These are phyloP conservation scores for Motacilla alba DNA, from an alignment of 2,113 vertebrate genomes.

Conservation along the genomic window DNA sequence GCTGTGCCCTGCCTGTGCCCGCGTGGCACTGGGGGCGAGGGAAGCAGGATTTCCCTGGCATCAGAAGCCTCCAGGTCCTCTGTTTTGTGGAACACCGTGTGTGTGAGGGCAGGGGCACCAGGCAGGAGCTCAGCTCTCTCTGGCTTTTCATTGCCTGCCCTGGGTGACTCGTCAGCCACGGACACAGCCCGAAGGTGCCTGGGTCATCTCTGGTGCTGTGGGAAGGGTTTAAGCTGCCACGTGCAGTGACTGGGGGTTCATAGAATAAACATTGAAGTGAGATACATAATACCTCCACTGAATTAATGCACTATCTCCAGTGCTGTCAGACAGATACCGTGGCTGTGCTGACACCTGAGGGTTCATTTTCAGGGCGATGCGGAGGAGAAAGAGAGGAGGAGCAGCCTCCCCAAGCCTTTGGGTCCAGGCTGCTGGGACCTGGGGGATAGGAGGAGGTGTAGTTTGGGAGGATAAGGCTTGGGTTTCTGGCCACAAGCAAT, in stretches of 20 bases:
- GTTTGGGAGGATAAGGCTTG: neutral
- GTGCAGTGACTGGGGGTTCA: neutral
- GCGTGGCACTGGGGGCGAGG: fast-evolving
- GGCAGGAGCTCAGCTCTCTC: fast-evolving
- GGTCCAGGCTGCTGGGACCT: neutral
- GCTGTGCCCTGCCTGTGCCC: neutral
- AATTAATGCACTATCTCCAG: neutral
- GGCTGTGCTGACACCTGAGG: neutral
- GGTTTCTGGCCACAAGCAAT: neutral
- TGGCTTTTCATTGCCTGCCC: fast-evolving
- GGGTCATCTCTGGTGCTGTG: neutral
- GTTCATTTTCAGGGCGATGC: neutral
- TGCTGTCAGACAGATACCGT: fast-evolving
- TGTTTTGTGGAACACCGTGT: fast-evolving
- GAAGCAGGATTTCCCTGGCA: neutral
- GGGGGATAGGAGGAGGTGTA: neutral
- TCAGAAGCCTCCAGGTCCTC: neutral
- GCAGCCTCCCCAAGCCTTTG: fast-evolving
- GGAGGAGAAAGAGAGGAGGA: neutral
- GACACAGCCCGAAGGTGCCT: fast-evolving
- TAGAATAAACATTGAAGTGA: neutral
- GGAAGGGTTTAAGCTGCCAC: neutral
- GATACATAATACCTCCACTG: neutral
- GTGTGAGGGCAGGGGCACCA: neutral
- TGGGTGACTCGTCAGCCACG: fast-evolving